Evolutionary conservation across 1,140 invertebrate species (phyloP), one percentile per base, ranked within the genome.

Genomic region (Vanessa atalanta): DNA sequence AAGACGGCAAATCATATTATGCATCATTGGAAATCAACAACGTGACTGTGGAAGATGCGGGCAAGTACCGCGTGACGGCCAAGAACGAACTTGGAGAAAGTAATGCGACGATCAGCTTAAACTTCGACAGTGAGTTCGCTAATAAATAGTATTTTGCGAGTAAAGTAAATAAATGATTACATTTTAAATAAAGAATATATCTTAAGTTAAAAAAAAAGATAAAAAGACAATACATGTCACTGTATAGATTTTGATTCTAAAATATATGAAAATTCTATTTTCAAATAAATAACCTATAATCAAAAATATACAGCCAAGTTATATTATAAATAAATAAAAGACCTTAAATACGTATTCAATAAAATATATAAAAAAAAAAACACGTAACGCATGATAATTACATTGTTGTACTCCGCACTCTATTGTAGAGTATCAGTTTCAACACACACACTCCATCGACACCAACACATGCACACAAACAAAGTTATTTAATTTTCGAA

Each of bases 71-170:
- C 94, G 97, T 98, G 82, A 98, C 97, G 79, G 98, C 98, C 81
- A 98, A 98, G 93, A 99, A 99, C 94, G 97, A 98, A 93, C 95
- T 99, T 78, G 98, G 98, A 88, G 98, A 99, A 94, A 98, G 97
- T 87, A 98, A 98, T 92, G 98, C 98, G 50, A 98, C 97, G 50
- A 99, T 99, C 92, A 98, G 97, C 92, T 95, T 99, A 68, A 99
- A 99, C 94, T 99, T 99, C 94, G 98, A 99, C 95, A 98, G 98
- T 98, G 96, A 98, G 97, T 97, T 5, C 51, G n/a, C 15, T 51
- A 51, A 51, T 51, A 51, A 5, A 15, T 51, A 51, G n/a, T 15
- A 61, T 37, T 37, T 37, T 37, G 14, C 9, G 1, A 61, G 15
- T 61, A 68, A 55, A 20, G 6, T 3, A 20, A 23, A 65, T n/a